phyloP scores from a whole-genome alignment of 1,140 invertebrate genomes.

The Drosophila bocki region DNA sequence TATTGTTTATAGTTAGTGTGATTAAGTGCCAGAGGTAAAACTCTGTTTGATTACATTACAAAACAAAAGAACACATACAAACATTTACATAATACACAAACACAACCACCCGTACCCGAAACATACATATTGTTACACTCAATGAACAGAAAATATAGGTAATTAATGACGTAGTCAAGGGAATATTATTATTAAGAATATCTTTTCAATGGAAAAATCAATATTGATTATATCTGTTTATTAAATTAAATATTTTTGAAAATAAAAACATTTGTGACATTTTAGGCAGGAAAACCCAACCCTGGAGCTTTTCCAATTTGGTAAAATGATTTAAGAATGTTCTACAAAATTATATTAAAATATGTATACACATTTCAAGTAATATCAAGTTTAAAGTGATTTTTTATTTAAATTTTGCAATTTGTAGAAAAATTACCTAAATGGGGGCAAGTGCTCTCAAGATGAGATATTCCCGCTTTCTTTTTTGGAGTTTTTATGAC shows the following conservation, averaged over 20 bases:
- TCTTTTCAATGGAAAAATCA: background rate
- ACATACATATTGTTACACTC: conserved; percentile 34
- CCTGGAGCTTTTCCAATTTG: background rate
- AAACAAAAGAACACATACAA: conserved; percentile 33
- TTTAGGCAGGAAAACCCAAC: background rate
- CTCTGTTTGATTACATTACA: conserved; percentile 36
- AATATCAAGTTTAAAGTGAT: background rate
- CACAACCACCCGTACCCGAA: conserved; percentile 18
- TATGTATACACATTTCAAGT: background rate
- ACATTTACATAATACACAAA: conserved; percentile 33
- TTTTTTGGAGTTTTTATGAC: background rate
- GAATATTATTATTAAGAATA: background rate
- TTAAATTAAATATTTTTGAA: background rate
- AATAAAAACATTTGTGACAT: background rate
- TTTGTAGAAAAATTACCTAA: too few relatives aligned
- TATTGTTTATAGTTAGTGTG: conserved; percentile 13
- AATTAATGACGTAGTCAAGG: background rate
- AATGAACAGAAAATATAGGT: background rate
- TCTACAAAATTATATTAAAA: background rate
- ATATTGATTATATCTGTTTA: too few relatives aligned
- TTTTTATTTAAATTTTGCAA: too few relatives aligned
- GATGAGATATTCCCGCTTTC: background rate
- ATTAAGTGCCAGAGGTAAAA: conserved; percentile 25
- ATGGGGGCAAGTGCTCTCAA: background rate
- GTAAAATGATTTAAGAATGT: background rate